Base-by-base conservation (phyloP, 1,140 invertebrate genomes). In the Saxidomus purpurata region DNA sequence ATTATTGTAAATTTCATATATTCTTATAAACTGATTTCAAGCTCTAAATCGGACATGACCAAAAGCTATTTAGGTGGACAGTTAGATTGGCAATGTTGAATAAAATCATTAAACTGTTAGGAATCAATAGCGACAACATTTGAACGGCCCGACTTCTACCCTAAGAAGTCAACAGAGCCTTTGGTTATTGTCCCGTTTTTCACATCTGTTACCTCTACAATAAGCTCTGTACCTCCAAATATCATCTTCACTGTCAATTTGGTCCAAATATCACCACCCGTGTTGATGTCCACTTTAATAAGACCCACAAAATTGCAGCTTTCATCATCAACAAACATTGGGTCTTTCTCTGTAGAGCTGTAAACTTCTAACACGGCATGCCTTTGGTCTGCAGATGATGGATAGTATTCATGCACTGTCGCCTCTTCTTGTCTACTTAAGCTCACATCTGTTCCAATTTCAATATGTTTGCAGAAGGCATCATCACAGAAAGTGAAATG, bases 401-500 rank as follows among this genome's bases (percentile, higher is more conserved):
- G 89, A 76, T 63, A 89, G 40, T 92, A 92, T 40, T 90, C 90
- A 52, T 90, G 69, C 1, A 36, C 77, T 28, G 87, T 63, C 6
- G 87, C 69, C 47, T 84, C 84, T 63, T 90, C 63, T 40, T 43
- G 28, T 3, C 1, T 31, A 52, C 74, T 88, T 15, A 90, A 22
- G 49, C 71, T 85, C 19, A 88, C 81, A 59, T 79, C 61, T 3
- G 87, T 63, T 52, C 91, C 89, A 52, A 90, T 88, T 55, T 84
- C 85, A 25, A 92, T 81, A 69, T 90, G 87, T 63, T 90, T 92
- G 34, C 89, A 67, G 87, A 92, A 92, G 0, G 84, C 61, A 76
- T 88, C 90, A 80, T 92, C 91, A 55, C 88, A 90, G 61, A 79
- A 92, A 67, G 61, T 43, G 13, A 63, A 31, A 28, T 71, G 47